Evolutionary conservation across 2,797 vertebrate species (phyloP).

Genomic region (Todus mexicanus): DNA sequence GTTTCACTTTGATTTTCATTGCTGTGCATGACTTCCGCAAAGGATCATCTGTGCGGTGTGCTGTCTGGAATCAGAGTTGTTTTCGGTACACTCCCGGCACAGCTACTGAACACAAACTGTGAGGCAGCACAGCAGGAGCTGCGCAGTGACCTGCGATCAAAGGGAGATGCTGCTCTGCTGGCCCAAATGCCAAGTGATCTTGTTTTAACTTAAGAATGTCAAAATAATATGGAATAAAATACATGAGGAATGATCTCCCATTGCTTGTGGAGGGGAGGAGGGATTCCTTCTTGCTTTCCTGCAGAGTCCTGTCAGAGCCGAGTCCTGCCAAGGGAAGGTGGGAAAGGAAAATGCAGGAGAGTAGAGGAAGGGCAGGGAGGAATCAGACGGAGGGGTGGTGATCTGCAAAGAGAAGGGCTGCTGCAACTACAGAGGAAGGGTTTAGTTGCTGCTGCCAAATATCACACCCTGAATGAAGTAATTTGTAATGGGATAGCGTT

Average conservation of each 20-base stretch:
- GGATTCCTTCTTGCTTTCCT: background rate
- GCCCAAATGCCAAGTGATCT: background rate
- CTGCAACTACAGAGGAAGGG: background rate
- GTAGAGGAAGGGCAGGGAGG: background rate
- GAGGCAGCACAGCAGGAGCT: background rate
- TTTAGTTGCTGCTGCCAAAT: background rate
- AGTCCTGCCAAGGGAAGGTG: background rate
- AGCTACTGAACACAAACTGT: background rate
- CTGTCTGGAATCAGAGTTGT: background rate
- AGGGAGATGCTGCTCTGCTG: background rate
- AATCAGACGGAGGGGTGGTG: background rate
- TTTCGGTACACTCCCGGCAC: background rate
- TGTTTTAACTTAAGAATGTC: conserved; percentile 63
- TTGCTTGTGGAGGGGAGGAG: background rate
- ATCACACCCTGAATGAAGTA: background rate
- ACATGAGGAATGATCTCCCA: conserved; percentile 10
- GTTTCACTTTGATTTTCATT: background rate
- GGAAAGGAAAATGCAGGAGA: background rate
- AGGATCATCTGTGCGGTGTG: background rate
- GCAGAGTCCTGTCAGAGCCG: background rate
- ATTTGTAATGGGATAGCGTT: background rate
- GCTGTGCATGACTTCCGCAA: background rate
- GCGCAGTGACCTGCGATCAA: conserved; percentile 20
- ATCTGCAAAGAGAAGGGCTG: background rate
- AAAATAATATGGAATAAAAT: conserved; percentile 55